These are phyloP conservation scores for Epirrhoe tristata DNA, from an alignment of 2,888 invertebrate genomes.

Conservation along the genomic window DNA sequence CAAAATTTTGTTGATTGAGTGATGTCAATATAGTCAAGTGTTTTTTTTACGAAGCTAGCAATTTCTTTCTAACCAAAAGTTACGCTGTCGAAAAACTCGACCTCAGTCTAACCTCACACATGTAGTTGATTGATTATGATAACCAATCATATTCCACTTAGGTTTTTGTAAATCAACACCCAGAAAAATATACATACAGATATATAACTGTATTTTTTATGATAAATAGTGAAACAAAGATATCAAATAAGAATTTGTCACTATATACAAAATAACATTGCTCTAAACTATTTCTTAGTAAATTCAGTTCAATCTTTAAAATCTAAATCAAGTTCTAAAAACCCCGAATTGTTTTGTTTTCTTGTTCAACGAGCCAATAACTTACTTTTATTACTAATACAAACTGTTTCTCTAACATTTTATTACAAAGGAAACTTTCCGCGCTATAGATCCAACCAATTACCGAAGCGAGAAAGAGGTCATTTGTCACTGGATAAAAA, in stretches of 20 bases:
- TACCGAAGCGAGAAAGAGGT: slow-evolving; percentile 64
- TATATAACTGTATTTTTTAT: no score
- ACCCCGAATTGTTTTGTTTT: neutral
- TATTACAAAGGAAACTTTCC: slow-evolving; percentile 49
- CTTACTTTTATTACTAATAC: slow-evolving; percentile 1
- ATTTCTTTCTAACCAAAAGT: neutral
- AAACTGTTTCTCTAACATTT: slow-evolving; percentile 1
- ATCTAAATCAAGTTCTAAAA: neutral
- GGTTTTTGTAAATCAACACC: no score
- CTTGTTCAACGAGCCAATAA: neutral
- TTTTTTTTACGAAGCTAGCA: neutral
- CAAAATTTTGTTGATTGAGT: no score
- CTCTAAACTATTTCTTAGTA: neutral
- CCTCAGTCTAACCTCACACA: neutral
- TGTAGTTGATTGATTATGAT: neutral
- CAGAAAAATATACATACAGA: no score
- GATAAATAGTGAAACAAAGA: neutral
- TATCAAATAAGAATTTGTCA: neutral
- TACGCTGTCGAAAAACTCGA: neutral
- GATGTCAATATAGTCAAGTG: neutral
- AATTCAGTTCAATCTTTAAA: neutral
- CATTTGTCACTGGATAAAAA: slow-evolving; percentile 77
- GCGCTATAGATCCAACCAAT: slow-evolving; percentile 72
- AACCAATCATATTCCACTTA: neutral
- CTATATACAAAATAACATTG: neutral